phyloP scores from a whole-genome alignment of 2,797 vertebrate genomes.

The Limosa lapponica region DNA sequence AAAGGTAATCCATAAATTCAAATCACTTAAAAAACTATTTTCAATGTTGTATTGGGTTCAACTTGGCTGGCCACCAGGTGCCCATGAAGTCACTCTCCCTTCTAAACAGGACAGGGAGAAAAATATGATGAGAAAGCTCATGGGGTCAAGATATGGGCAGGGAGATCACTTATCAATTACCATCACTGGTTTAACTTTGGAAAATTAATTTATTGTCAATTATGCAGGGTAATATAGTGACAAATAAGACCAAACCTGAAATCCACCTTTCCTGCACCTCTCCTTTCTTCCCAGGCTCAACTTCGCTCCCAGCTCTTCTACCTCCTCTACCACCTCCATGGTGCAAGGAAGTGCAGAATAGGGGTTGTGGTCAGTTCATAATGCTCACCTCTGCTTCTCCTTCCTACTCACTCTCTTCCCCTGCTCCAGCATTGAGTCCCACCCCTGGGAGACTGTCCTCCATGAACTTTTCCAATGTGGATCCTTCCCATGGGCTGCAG shows the following conservation, averaged over 20 bases:
- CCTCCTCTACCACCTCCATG: neutral
- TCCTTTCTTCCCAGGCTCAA: neutral
- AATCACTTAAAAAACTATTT: neutral
- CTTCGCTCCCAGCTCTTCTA: neutral
- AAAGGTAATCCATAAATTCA: neutral
- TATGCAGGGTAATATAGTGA: neutral
- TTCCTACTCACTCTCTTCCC: neutral
- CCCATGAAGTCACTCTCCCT: too few relatives aligned
- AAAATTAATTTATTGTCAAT: neutral
- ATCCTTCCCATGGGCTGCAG: too few relatives aligned
- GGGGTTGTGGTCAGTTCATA: neutral
- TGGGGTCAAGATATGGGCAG: accelerated
- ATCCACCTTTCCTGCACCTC: accelerated
- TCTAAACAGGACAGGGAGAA: neutral
- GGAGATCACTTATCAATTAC: neutral
- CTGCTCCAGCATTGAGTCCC: neutral
- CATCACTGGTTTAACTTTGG: neutral
- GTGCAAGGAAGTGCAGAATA: neutral
- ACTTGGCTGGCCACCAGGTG: neutral
- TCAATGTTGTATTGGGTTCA: neutral
- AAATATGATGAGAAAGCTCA: neutral
- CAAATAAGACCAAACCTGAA: neutral
- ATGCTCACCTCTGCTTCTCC: accelerated
- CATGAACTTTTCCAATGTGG: neutral
- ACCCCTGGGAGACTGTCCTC: neutral